Conservation (phyloP, 2,113 vertebrate species). For the Todiramphus saurophagus region DNA sequence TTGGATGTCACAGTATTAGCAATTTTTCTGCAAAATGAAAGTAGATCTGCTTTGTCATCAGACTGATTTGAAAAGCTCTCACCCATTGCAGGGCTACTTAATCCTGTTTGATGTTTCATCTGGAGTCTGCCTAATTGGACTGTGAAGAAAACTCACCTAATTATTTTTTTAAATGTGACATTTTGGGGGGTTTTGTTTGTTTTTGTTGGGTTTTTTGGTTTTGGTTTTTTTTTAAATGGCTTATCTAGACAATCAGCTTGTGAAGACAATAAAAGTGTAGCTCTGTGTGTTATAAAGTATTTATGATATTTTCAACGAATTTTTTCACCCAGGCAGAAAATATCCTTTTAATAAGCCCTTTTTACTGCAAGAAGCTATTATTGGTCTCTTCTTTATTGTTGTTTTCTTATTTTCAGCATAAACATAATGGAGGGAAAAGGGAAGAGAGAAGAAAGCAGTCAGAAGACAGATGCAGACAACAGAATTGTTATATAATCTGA, state of each 20-base stretch:
- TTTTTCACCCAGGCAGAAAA: constrained; percentile 81
- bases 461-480: constrained; percentile 61
- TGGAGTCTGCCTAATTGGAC: constrained; percentile 52
- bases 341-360: constrained; percentile 83
- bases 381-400: constrained; percentile 75
- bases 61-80: constrained; percentile 39
- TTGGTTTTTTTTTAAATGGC: constrained; percentile 56
- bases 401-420: constrained; percentile 77
- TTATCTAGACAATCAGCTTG: constrained; percentile 75
- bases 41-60: constrained; percentile 49
- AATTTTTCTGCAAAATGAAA: constrained; percentile 73
- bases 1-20: constrained; percentile 57
- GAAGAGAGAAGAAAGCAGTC: constrained; percentile 35
- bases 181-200: not conserved
- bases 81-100: not conserved
- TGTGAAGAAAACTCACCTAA: constrained; percentile 46
- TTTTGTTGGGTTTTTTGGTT: not conserved
- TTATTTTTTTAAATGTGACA: constrained; percentile 61
- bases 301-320: constrained; percentile 77
- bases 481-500: constrained; percentile 75
- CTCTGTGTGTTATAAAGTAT: constrained; percentile 79
- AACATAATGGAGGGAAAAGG: constrained; percentile 58
- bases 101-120: constrained; percentile 38
- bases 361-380: constrained; percentile 79
- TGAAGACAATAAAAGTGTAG: constrained; percentile 74